These are phyloP conservation scores for Lycocerus yunnanus DNA, from an alignment of 2,888 invertebrate species.

Conservation along the genomic window DNA sequence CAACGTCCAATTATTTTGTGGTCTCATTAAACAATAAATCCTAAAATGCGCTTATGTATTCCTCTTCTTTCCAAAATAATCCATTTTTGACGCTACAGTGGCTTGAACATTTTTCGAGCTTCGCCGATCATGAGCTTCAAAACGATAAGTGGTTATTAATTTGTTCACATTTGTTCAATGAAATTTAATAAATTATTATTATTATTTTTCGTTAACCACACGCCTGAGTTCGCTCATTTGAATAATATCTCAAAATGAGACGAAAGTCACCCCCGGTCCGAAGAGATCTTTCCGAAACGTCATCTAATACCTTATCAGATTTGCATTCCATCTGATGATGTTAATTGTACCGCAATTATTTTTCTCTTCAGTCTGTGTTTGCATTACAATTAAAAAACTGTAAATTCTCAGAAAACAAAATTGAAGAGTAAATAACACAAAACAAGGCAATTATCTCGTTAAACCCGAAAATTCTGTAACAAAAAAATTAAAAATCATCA, in stretches of 20 bases:
- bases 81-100: conserved; percentile 26
- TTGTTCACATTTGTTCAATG: conserved; percentile 9
- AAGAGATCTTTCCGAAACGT: not conserved
- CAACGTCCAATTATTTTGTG: conserved; percentile 55
- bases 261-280: not conserved
- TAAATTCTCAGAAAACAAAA: conserved; percentile 7
- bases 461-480: conserved; percentile 1
- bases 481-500: conserved; percentile 17
- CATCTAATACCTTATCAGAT: not conserved
- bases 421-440: conserved; percentile 11
- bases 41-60: conserved; percentile 19
- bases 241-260: not conserved
- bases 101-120: conserved; percentile 20
- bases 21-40: conserved; percentile 52
- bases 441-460: conserved; percentile 17
- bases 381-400: not conserved
- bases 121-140: conserved; percentile 20
- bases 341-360: not conserved
- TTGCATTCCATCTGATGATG: not conserved
- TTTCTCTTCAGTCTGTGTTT: not conserved
- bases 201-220: not conserved
- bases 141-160: conserved; percentile 26
- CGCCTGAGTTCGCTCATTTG: not conserved
- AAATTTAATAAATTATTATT: conserved; percentile 4
- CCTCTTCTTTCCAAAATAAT: conserved; percentile 23